Percentiles rank a stretch among this genome's conserved stretches.
Evolutionary conservation across 2,113 vertebrate species (phyloP).

Genomic region (Himantopus leucocephalus): DNA sequence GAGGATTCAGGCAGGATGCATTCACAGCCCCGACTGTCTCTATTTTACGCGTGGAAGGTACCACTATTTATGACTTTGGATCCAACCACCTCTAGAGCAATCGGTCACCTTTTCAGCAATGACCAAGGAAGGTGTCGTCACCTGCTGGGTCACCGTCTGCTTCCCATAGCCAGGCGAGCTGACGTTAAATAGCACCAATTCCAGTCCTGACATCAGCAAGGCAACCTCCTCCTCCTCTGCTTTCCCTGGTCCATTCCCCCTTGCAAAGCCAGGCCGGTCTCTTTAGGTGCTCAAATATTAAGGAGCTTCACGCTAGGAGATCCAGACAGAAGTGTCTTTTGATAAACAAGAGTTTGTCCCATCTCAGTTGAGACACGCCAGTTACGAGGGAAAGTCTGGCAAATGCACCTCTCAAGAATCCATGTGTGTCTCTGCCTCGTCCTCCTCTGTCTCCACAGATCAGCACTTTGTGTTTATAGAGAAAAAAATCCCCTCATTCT

Average conservation of each 20-base stretch:
- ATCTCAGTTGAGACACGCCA: background rate
- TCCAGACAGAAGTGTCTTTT: background rate
- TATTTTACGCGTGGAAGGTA: background rate
- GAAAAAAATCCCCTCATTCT: background rate
- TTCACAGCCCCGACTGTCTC: background rate
- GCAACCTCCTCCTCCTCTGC: background rate
- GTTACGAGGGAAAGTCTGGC: background rate
- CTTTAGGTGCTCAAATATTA: background rate
- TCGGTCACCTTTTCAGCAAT: background rate
- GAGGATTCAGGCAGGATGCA: background rate
- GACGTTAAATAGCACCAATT: background rate
- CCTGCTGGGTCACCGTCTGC: background rate
- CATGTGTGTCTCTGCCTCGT: background rate
- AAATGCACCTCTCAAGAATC: background rate
- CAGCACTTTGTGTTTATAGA: background rate
- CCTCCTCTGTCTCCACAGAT: background rate
- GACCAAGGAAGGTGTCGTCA: background rate
- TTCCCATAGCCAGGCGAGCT: background rate
- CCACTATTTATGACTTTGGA: background rate
- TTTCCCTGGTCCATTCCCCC: background rate
- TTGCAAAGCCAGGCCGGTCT: background rate
- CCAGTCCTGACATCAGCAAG: background rate
- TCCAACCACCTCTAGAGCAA: background rate
- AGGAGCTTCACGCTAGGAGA: background rate
- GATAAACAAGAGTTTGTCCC: background rate